These are phyloP conservation scores for Oophaga sylvatica DNA, from an alignment of 2,797 vertebrate genomes.

Conservation along the genomic window DNA sequence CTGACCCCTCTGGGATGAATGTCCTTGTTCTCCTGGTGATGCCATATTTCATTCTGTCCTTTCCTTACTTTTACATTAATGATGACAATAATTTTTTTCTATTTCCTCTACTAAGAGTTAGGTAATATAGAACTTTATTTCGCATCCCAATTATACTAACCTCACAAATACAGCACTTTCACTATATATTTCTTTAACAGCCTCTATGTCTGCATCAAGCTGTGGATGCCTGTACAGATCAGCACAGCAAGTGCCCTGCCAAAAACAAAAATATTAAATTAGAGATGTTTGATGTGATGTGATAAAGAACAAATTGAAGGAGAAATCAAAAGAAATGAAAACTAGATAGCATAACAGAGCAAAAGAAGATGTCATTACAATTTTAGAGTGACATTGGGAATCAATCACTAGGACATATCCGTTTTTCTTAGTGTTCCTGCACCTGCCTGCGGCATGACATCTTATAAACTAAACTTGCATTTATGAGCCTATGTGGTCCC, in stretches of 20 bases:
- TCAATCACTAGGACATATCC: too few species aligned
- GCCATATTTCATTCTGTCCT: neutral
- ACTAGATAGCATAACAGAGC: neutral
- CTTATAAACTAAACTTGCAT: too few species aligned
- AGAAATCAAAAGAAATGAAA: neutral
- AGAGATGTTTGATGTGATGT: neutral
- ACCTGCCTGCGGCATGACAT: too few species aligned
- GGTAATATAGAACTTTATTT: too few species aligned
- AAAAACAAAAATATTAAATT: constrained; percentile 47
- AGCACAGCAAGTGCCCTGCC: constrained; percentile 91
- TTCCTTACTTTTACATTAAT: neutral
- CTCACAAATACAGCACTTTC: constrained; percentile 94
- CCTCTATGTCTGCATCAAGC: constrained; percentile 96
- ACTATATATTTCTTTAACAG: constrained; percentile 97
- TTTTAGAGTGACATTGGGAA: too few species aligned
- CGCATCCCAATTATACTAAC: constrained; percentile 67
- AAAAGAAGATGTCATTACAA: neutral
- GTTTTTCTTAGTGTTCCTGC: too few species aligned
- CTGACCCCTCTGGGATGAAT: neutral
- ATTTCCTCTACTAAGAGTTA: neutral
- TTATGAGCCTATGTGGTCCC: too few species aligned
- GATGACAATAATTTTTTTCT: neutral
- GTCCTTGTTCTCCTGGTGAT: neutral
- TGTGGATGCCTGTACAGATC: constrained; percentile 97
- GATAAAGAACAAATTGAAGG: neutral